Evolutionary conservation across 2,113 vertebrate genomes (phyloP).

Genomic region (Scomber scombrus): DNA sequence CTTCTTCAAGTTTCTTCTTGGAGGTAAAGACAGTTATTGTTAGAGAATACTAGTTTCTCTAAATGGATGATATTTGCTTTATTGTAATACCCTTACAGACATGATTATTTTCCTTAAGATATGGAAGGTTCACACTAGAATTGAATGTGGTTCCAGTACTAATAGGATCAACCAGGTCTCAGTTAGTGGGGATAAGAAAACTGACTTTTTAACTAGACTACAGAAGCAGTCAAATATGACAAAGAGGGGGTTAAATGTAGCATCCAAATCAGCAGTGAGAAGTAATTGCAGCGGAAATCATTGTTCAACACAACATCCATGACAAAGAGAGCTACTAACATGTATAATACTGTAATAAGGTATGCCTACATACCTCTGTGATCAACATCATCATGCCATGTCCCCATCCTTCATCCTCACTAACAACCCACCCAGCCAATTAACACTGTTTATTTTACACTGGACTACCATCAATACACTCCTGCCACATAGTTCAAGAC

Average conservation of each 20-base stretch:
- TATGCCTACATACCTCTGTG: too few relatives aligned
- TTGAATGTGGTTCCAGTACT: too few relatives aligned
- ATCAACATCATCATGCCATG: not conserved
- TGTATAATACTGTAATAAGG: not conserved
- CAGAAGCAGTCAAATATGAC: too few relatives aligned
- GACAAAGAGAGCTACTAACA: not conserved
- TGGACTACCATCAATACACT: slow-evolving; percentile 12
- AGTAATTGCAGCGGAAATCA: not conserved
- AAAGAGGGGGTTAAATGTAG: too few relatives aligned
- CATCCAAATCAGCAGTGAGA: too few relatives aligned
- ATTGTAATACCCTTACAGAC: too few relatives aligned
- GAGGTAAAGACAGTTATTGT: not conserved
- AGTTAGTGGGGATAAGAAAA: too few relatives aligned
- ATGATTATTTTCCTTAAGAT: not conserved
- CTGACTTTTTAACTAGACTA: too few relatives aligned
- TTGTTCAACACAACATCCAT: not conserved
- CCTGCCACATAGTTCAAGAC: not conserved
- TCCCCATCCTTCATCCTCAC: not conserved
- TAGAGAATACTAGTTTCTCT: not conserved
- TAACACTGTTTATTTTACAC: not conserved
- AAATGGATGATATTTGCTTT: not conserved
- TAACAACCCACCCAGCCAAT: not conserved
- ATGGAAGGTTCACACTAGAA: not conserved
- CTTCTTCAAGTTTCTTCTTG: not conserved
- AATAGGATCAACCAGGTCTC: too few relatives aligned